Conservation (phyloP, 2,113 vertebrate genomes). For the Enhydra lutris region DNA sequence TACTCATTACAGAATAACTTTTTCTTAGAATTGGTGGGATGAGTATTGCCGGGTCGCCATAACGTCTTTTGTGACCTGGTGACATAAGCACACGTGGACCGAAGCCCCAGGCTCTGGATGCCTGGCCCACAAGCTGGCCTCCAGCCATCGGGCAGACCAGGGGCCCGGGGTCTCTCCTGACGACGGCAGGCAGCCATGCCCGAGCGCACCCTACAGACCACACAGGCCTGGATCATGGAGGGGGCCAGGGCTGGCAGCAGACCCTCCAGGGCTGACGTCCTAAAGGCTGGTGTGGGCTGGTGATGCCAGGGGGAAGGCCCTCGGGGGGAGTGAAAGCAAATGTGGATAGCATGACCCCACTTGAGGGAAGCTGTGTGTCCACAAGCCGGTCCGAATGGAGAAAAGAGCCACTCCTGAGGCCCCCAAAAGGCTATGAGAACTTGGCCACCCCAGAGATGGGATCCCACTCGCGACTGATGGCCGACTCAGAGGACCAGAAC, state of each 20-base stretch:
- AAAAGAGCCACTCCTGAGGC: neutral
- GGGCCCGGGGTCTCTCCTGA: neutral
- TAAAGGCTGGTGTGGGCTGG: neutral
- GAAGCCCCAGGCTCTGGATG: too few relatives aligned
- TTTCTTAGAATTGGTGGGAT: neutral
- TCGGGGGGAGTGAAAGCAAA: neutral
- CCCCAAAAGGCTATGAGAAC: neutral
- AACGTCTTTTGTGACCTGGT: neutral
- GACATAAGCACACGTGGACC: fast-evolving
- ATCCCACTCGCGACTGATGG: neutral
- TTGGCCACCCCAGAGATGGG: neutral
- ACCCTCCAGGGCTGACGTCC: too few relatives aligned
- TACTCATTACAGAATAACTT: neutral
- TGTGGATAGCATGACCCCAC: neutral
- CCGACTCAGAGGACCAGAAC: too few relatives aligned
- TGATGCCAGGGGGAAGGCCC: neutral
- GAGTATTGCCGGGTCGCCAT: neutral
- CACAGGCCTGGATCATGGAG: neutral
- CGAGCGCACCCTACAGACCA: neutral
- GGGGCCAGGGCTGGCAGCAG: too few relatives aligned
- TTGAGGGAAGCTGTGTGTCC: too few relatives aligned
- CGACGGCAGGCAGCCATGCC: neutral
- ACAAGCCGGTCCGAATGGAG: neutral
- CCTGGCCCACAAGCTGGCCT: too few relatives aligned
- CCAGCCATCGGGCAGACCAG: too few relatives aligned